Evolutionary conservation across 1,140 invertebrate species (phyloP), one percentile per base, ranked within the genome.

Genomic region (Calycopis cecrops): DNA sequence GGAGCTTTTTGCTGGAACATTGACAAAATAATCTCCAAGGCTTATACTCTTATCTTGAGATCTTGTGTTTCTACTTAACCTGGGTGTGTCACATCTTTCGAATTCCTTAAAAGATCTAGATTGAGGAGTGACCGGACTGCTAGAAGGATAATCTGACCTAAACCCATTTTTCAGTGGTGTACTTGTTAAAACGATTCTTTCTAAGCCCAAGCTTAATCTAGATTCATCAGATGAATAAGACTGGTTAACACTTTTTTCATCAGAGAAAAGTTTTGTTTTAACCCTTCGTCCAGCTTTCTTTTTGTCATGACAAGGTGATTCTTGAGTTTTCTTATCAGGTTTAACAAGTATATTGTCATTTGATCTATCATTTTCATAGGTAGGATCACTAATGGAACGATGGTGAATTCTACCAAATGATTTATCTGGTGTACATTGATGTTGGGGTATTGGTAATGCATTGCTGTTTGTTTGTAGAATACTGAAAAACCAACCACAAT

Each of bases 161-260:
- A 87, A 83, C 7, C 84, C 80, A 69, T 89, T 90, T 58, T 86
- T 84, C 55, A 84, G 16, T 18, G 81, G 81, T 6, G 81, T 85
- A 58, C 79, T 85, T 4, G 83, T 77, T 35, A 81, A 35, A 1
- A 64, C 55, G 1, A 84, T 21, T 62, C 68, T 70, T n/a, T 86
- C 81, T 8, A 84, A 49, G 8, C 80, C 79, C 4, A 52, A 38
- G 48, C 74, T 77, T 0, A 83, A 16, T 58, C 72, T 73, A 1
- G 78, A 80, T 35, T 86, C 83, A 58, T 86, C 83, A 9, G 83
- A 79, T 7, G 79, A 73, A 10, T 67, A 50, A 49, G 61, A 60
- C 10, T 53, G 52, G n/a, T 76, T 70, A 35, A 62, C 62, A 28
- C 12, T 56, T 59, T 71, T 74, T 1, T 85, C 77, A 21, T 86